Percentiles rank a stretch among this genome's conserved stretches.
Conservation (phyloP, 2,113 vertebrate species). For the Corythornis madagascariensis region DNA sequence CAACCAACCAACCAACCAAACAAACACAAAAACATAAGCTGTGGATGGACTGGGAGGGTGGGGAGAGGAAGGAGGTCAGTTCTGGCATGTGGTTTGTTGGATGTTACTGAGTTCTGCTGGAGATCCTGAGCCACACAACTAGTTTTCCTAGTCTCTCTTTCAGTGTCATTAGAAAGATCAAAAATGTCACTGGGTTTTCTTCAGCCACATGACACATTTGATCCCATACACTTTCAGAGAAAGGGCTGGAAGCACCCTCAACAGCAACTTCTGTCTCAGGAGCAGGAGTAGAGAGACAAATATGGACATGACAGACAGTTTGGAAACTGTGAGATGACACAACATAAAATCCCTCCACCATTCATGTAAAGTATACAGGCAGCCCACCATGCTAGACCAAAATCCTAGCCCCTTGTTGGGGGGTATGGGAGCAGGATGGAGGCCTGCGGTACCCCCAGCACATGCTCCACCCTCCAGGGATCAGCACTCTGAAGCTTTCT, state of each 20-base stretch:
- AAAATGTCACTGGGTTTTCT: not conserved
- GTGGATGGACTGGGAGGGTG: not conserved
- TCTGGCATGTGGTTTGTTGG: not conserved
- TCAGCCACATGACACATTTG: not conserved
- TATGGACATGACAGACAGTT: fast-evolving
- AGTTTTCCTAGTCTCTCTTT: not conserved
- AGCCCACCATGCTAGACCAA: not conserved
- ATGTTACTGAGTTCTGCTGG: not conserved
- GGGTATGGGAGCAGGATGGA: not conserved
- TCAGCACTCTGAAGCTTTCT: not conserved
- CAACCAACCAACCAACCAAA: too few relatives aligned
- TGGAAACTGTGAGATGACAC: not conserved
- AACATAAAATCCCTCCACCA: not conserved
- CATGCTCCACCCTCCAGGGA: not conserved
- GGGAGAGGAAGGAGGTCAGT: not conserved
- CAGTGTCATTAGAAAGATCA: slow-evolving; percentile 29
- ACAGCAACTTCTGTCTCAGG: not conserved
- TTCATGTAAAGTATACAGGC: fast-evolving
- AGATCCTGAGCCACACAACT: not conserved
- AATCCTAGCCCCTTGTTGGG: not conserved
- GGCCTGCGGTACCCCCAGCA: not conserved
- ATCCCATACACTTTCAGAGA: not conserved
- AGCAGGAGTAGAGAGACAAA: not conserved
- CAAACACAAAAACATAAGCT: not conserved
- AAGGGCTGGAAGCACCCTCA: not conserved